phyloP scores from a whole-genome alignment of 2,113 vertebrate genomes.

The Gnathonemus longibarbis region DNA sequence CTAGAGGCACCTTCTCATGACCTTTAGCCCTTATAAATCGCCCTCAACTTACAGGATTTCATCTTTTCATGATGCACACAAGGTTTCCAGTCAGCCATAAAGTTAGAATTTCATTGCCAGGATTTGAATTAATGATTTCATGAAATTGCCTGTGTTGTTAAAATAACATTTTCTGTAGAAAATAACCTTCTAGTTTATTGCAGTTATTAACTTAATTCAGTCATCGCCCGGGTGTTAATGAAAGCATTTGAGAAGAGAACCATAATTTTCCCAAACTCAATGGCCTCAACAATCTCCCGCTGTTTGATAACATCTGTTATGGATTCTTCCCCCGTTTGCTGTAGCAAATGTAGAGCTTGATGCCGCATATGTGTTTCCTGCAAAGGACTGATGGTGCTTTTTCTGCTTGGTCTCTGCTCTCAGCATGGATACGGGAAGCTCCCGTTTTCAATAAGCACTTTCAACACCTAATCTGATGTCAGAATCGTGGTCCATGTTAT shows the following conservation, averaged over 20 bases:
- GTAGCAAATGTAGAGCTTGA: background rate
- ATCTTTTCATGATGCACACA: background rate
- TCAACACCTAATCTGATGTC: background rate
- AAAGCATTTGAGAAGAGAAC: background rate
- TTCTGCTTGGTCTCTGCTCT: background rate
- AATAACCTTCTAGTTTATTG: background rate
- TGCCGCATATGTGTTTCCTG: background rate
- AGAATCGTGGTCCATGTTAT: background rate
- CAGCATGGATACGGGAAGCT: background rate
- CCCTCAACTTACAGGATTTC: background rate
- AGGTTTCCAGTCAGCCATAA: background rate
- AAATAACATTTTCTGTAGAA: background rate
- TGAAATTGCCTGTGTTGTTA: background rate
- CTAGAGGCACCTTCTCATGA: background rate
- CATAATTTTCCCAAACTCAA: background rate
- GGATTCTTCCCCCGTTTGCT: background rate
- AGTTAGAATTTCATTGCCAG: background rate
- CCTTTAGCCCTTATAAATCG: background rate
- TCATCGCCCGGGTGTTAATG: background rate
- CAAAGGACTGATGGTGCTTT: background rate
- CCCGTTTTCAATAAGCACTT: background rate
- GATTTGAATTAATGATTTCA: background rate
- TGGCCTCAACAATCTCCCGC: background rate
- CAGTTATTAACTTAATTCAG: background rate
- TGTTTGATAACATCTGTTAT: background rate